Base-by-base conservation (phyloP, 2,888 invertebrate genomes). In the Electrophaes corylata region DNA sequence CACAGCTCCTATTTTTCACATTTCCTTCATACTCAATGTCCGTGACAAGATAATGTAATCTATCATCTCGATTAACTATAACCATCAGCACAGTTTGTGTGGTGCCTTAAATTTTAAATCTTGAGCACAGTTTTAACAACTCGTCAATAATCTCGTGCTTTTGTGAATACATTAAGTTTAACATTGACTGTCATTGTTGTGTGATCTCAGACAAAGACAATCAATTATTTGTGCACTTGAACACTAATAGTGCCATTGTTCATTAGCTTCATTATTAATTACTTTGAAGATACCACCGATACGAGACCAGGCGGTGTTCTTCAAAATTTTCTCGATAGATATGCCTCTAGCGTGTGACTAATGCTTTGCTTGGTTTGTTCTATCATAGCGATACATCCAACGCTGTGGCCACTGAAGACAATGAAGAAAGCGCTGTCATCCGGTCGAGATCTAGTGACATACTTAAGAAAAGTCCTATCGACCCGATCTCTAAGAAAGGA, bases 391-490 rank as follows among this genome's bases (percentile, higher is more conserved):
- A 92, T 84, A 83, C 91, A 78, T 80, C 91, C 85, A 91, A 86
- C 73, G 91, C 91, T 74, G 90, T 79, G 84, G 88, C 88, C 82
- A 82, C 92, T 79, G 91, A 91, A 84, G 92, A 92, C 76, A 85
- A 84, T 66, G 88, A 92, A 75, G 92, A 92, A 75, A 86, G 73
- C 78, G 88, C 91, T 80, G 94, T 92, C 83, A 92, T 92, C 78
- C 92, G 95, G 78, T 95, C 95, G 80, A 94, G 94, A 79, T 95
- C 96, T 79, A 96, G 95, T 78, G 96, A 96, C 81, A 91, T 96
- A 70, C 93, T 96, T 81, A 94, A 94, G 83, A 95, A 94, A 86
- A 93, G 94, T 66, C 93, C 94, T 40, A 92, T 93, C 45, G 94
- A 95, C 70, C 90, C 85, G 43, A 75, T 84, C 50, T 78, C 81